Evolutionary conservation across 2,113 vertebrate genomes (phyloP), one percentile per base, ranked within the genome.

Genomic region (Xenus cinereus): DNA sequence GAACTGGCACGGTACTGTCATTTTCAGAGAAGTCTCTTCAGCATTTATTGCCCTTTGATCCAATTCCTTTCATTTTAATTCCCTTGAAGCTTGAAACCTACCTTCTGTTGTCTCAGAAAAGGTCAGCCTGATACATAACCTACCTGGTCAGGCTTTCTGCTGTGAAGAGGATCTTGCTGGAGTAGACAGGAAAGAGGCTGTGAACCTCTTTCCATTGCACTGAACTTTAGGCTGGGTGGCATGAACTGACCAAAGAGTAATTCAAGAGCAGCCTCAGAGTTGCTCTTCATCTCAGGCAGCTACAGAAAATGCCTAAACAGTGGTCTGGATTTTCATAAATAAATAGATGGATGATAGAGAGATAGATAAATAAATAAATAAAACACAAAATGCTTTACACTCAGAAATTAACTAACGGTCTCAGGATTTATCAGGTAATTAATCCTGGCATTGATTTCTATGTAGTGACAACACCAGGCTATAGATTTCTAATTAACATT

Each of bases 91-190:
- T 68, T 43, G 62, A 66, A 86, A 77, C 14, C 17, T 84, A 63
- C 60, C 28, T 91, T 62, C 30, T 84, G 32, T 21, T 77, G 11
- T 28, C 66, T 76, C 60, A 79, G 37, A 15, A 75, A 59, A 90
- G 56, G 74, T 23, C 62, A 76, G 32, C 11, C 26, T 59, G 43
- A 37, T 11, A 10, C 5, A 27, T 4, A 50, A 75, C 20, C 50
- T 18, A 7, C 62, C 15, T 18, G 46, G 12, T 16, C 56, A 91
- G 73, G 50, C 46, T 53, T 67, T 32, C 66, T n/a, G n/a, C 37
- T 66, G 37, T 18, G 43, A 26, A 41, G 21, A 89, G 45, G 21
- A 6, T 28, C 62, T 62, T 0, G 0, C 4, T 32, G 63, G 33
- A 74, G 24, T 2, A 45, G 50, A 53, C 18, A 43, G n/a, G 7